Percentiles rank a stretch among this genome's conserved stretches.
Evolutionary conservation across 2,797 vertebrate species (phyloP).

Genomic region (Champsocephalus esox): DNA sequence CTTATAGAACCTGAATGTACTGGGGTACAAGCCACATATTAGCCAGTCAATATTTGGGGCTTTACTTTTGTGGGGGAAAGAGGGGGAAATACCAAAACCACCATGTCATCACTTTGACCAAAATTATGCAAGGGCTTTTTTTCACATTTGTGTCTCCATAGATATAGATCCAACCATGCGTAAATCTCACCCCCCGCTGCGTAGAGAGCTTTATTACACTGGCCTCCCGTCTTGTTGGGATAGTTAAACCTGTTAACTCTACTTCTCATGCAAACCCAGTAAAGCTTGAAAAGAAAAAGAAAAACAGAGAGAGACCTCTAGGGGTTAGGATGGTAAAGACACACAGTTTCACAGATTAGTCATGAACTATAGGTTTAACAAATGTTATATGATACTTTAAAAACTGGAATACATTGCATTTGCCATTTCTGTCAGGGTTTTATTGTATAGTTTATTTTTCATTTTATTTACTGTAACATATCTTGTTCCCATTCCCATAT

Average conservation of each 20-base stretch:
- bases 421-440: neutral
- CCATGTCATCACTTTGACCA: conserved; percentile 24
- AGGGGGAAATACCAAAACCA: conserved; percentile 20
- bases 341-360: neutral
- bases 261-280: conserved; percentile 36
- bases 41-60: neutral
- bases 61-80: neutral
- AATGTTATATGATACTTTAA: conserved; percentile 4
- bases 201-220: conserved; percentile 52
- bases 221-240: conserved; percentile 37
- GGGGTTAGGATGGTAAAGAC: conserved; percentile 50
- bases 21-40: neutral
- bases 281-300: conserved; percentile 23
- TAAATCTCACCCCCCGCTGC: conserved; percentile 63
- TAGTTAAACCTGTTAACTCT: conserved; percentile 65
- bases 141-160: conserved; percentile 42
- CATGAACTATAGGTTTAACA: neutral
- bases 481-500: conserved; percentile 35
- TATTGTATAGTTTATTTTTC: conserved; percentile 7
- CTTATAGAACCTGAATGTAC: neutral
- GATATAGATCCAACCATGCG: conserved; percentile 56
- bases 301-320: conserved; percentile 61
- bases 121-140: conserved; percentile 34
- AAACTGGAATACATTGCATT: conserved; percentile 7
- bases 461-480: conserved; percentile 31